Evolutionary conservation across 2,888 invertebrate genomes (phyloP).

Genomic region (Agrilus cyanescens): DNA sequence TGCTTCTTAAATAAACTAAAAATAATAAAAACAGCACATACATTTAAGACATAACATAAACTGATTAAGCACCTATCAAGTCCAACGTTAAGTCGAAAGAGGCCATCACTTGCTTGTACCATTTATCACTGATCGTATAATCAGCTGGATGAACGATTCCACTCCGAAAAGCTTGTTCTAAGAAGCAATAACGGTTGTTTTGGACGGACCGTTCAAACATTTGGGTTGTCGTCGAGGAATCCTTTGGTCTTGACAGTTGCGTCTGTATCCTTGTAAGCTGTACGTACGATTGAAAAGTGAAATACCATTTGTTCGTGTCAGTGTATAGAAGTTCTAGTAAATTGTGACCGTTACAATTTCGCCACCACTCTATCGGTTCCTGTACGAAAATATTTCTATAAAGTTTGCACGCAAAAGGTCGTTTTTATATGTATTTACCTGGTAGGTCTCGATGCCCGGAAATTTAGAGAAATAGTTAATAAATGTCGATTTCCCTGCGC

Average conservation of each 20-base stretch:
- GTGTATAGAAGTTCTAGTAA: constrained; percentile 77
- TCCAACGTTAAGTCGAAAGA: constrained; percentile 67
- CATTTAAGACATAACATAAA: constrained; percentile 2
- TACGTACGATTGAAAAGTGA: constrained; percentile 84
- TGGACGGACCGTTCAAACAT: constrained; percentile 82
- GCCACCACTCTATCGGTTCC: constrained; percentile 82
- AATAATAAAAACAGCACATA: constrained; percentile 12
- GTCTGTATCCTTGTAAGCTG: constrained; percentile 79
- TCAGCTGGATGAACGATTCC: constrained; percentile 63
- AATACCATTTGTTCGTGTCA: constrained; percentile 70
- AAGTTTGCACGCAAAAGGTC: no score
- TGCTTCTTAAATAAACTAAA: constrained; percentile 54
- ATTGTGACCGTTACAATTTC: constrained; percentile 67
- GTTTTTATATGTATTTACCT: no score
- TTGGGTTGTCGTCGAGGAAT: constrained; percentile 57
- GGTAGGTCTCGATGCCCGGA: constrained; percentile 31
- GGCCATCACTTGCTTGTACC: constrained; percentile 70
- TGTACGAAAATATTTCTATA: no score
- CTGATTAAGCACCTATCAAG: constrained; percentile 63
- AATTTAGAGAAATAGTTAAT: constrained; percentile 31
- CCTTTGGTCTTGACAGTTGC: constrained; percentile 45
- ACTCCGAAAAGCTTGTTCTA: constrained; percentile 63
- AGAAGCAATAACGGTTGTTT: constrained; percentile 65
- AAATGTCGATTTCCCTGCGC: constrained; percentile 36
- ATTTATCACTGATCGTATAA: constrained; percentile 70